A percentile compares a stretch with the other conserved stretches of the same genome.
phyloP scores from a whole-genome alignment of 2,888 invertebrate species.

The Physocephala rufipes region DNA sequence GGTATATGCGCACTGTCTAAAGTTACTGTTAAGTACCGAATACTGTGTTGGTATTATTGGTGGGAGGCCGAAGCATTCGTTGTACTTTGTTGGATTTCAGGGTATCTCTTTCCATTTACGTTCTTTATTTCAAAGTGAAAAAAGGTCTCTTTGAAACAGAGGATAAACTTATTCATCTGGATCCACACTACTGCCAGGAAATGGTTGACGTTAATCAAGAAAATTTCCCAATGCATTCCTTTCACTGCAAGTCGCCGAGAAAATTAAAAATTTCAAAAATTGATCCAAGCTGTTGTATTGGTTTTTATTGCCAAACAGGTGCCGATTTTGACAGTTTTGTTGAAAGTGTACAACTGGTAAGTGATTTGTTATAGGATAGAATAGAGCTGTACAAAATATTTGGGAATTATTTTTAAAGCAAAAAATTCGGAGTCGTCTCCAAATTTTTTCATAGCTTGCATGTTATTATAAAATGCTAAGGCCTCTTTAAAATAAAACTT shows the following conservation, averaged over 20 bases:
- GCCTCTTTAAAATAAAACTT: too few relatives aligned
- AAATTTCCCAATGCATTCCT: constrained; percentile 80
- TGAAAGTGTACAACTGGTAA: constrained; percentile 74
- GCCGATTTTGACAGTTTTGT: constrained; percentile 81
- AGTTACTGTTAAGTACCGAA: constrained; percentile 80
- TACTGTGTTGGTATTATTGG: constrained; percentile 92
- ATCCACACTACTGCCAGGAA: constrained; percentile 95
- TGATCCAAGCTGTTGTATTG: constrained; percentile 93
- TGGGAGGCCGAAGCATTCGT: constrained; percentile 90
- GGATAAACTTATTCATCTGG: constrained; percentile 89
- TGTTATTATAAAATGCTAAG: too few relatives aligned
- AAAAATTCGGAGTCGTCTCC: too few relatives aligned
- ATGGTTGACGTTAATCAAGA: constrained; percentile 84
- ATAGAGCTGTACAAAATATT: too few relatives aligned
- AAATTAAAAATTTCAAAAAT: constrained; percentile 86
- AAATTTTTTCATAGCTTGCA: too few relatives aligned
- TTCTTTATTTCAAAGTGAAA: constrained; percentile 16
- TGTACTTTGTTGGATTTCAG: constrained; percentile 94
- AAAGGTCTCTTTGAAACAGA: constrained; percentile 68
- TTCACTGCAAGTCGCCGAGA: constrained; percentile 86
- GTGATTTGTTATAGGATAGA: too few relatives aligned
- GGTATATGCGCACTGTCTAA: constrained; percentile 84
- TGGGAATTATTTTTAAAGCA: too few relatives aligned
- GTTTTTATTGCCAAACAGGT: constrained; percentile 83
- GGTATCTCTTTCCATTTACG: constrained; percentile 60